These are phyloP conservation scores for Monopterus albus DNA, from an alignment of 2,113 vertebrate species.

Conservation along the genomic window DNA sequence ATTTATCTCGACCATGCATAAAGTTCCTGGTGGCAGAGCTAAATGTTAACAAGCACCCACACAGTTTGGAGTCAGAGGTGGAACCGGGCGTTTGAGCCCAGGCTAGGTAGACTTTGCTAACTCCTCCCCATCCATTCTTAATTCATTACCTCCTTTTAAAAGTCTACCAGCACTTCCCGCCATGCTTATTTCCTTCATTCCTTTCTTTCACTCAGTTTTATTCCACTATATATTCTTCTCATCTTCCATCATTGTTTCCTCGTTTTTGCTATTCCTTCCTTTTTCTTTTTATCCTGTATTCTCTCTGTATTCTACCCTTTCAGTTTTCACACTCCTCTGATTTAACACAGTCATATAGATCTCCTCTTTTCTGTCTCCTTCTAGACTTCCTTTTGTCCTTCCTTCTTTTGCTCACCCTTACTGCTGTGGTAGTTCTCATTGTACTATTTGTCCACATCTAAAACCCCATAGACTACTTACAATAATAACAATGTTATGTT, in stretches of 20 bases:
- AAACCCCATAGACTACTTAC: conserved; percentile 57
- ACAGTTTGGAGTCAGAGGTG: conserved; percentile 46
- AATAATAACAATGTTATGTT: conserved; percentile 40
- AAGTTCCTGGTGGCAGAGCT: conserved; percentile 48
- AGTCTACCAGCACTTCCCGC: too few species aligned
- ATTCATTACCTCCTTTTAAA: background rate
- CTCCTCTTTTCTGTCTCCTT: background rate
- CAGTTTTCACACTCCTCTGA: too few species aligned
- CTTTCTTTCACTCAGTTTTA: background rate
- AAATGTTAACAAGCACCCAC: conserved; percentile 60
- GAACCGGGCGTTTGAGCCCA: conserved; percentile 23
- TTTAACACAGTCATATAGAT: too few species aligned
- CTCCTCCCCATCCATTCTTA: background rate
- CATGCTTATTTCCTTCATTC: background rate
- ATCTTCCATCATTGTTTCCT: too few species aligned
- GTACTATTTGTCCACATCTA: conserved; percentile 20
- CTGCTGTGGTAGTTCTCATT: background rate
- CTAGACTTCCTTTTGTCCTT: background rate
- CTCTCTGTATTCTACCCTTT: background rate
- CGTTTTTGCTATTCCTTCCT: background rate
- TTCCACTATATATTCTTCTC: background rate
- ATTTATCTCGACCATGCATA: conserved; percentile 52
- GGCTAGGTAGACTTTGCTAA: conserved; percentile 35
- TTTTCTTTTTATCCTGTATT: background rate
- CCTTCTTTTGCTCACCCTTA: background rate